Base-by-base conservation (phyloP, 2,113 vertebrate species). In the Chascanopsetta lugubris region DNA sequence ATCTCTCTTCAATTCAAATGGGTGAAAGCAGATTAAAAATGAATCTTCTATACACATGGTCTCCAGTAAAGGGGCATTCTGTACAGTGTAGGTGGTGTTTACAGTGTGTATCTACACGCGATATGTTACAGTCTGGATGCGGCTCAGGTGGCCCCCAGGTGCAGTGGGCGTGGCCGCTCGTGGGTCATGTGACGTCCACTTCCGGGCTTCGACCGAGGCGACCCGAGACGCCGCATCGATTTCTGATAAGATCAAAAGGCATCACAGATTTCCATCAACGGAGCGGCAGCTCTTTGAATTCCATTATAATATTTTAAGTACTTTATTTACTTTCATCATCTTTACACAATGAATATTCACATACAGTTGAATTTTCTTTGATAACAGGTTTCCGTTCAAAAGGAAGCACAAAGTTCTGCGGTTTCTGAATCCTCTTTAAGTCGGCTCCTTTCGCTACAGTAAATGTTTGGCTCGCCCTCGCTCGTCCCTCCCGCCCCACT, bases 51-150 rank as follows among this genome's bases (percentile, higher is more conserved):
- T 89, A 87, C 86, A 92, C 80, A 82, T 70, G 24, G 61, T 88
- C 85, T 87, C 77, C 79, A 62, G 70, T 86, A 84, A 78, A 82
- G 84, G 84, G 76, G 72, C 75, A 70, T 82, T 89, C 88, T 90
- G 84, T 90, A 90, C 89, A 90, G 85, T 85, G 83, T 85, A 50
- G 81, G 72, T 79, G 79, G 69, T 88, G 89, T 92, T 87, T 92
- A 91, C 91, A 93, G 92, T 93, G 92, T 91, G 82, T 88, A 89
- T 91, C 87, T 92, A 84, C 89, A 91, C 74, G 66, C 66, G 90
- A 92, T 93, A 94, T 89, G 88, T 93, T 94, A 90, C 85, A 90
- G 67, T 74, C 21, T 18, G 64, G 83, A 34, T 22, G 59, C n/a
- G 45, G 72, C 75, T 77, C 79, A 68, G 67, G 12, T 1, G 10